Conservation (phyloP, 2,888 invertebrate species). For the Falcaria lacertinaria region DNA sequence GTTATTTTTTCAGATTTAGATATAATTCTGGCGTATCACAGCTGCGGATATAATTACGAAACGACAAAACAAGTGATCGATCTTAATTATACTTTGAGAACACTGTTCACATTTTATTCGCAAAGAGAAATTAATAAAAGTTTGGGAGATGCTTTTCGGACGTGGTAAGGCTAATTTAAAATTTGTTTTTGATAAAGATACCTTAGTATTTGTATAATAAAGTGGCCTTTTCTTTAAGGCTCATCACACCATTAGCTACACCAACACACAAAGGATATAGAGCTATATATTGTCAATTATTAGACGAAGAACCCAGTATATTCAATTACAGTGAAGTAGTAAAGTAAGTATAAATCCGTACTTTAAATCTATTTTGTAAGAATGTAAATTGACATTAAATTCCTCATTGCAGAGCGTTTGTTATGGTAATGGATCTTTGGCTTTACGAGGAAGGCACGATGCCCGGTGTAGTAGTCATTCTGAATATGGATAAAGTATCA, state of each 20-base stretch:
- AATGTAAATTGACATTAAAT: neutral
- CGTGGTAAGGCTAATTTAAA: slow-evolving; percentile 43
- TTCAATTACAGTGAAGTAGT: slow-evolving; percentile 74
- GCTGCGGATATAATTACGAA: slow-evolving; percentile 83
- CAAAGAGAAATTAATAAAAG: slow-evolving; percentile 64
- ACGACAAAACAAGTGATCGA: slow-evolving; percentile 83
- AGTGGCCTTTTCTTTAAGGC: slow-evolving; percentile 27
- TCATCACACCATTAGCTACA: slow-evolving; percentile 39
- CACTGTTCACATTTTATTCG: slow-evolving; percentile 82
- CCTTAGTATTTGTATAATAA: neutral
- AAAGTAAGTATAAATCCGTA: slow-evolving; percentile 48
- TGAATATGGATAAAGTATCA: slow-evolving; percentile 82
- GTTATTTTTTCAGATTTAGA: slow-evolving; percentile 66
- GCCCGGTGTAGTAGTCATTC: slow-evolving; percentile 80
- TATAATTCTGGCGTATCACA: slow-evolving; percentile 83
- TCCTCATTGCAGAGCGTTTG: slow-evolving; percentile 39
- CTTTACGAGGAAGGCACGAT: slow-evolving; percentile 78
- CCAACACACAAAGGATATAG: slow-evolving; percentile 64
- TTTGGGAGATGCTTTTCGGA: slow-evolving; percentile 40
- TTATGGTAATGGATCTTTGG: slow-evolving; percentile 52
- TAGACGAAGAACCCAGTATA: slow-evolving; percentile 77
- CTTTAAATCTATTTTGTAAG: neutral
- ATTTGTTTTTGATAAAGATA: neutral
- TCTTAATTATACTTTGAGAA: slow-evolving; percentile 82
- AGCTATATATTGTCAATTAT: slow-evolving; percentile 74